Percentiles rank a stretch among this genome's conserved stretches.
Conservation (phyloP, 2,797 vertebrate species). For the Enteromius paludinosus region DNA sequence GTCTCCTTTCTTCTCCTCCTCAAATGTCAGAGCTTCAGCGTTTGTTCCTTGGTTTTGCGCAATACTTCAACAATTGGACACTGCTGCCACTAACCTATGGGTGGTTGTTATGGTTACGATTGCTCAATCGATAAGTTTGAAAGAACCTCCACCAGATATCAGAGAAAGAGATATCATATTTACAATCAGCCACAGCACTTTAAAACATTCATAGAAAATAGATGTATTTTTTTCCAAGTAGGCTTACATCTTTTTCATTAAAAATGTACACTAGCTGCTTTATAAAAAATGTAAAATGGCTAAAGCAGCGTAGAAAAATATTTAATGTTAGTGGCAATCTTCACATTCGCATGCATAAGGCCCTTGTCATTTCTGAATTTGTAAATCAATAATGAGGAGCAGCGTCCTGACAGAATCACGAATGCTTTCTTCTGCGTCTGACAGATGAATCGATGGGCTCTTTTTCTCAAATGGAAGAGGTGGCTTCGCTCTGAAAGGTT, state of each 20-base stretch:
- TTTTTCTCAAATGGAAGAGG: conserved; percentile 38
- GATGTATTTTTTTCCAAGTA: not conserved
- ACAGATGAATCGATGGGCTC: conserved; percentile 37
- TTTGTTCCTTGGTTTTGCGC: conserved; percentile 1
- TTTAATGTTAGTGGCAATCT: conserved; percentile 33
- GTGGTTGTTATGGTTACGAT: conserved; percentile 32
- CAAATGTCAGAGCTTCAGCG: not conserved
- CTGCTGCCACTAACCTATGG: conserved; percentile 5
- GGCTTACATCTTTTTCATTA: not conserved
- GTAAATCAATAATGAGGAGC: conserved; percentile 36
- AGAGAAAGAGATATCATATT: not conserved
- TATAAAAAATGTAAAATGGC: not conserved
- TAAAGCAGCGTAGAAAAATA: not conserved
- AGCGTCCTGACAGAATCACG: conserved; percentile 29
- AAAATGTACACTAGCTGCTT: conserved; percentile 3
- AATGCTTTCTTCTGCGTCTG: conserved; percentile 43
- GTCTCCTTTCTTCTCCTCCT: conserved; percentile 16
- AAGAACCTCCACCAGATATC: not conserved
- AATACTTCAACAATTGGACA: conserved; percentile 16
- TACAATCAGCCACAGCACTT: not conserved
- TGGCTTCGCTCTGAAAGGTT: conserved; percentile 38
- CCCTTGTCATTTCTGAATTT: conserved; percentile 37
- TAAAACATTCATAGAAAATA: not conserved
- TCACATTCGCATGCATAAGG: conserved; percentile 25
- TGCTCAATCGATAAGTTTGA: conserved; percentile 13